Evolutionary conservation across 2,888 invertebrate genomes (phyloP).

Genomic region (Serrognathus titanus): DNA sequence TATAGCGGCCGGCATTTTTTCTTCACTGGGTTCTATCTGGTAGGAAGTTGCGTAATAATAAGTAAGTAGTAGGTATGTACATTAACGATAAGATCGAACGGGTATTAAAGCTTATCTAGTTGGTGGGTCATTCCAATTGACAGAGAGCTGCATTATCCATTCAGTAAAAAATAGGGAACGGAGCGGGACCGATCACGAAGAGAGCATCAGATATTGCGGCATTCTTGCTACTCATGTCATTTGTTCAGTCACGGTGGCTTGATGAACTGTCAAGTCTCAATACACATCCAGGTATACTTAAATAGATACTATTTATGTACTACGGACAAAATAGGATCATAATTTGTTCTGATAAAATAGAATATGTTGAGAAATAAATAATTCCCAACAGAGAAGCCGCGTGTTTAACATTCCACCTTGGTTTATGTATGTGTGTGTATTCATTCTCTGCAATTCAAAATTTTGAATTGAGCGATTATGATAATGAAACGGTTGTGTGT

Average conservation of each 20-base stretch:
- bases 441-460: too few species aligned
- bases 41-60: constrained; percentile 1
- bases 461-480: too few species aligned
- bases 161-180: constrained; percentile 2
- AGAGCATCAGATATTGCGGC: constrained; percentile 1
- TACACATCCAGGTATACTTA: neutral
- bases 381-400: too few species aligned
- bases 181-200: constrained; percentile 4
- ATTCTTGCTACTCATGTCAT: constrained; percentile 5
- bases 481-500: too few species aligned
- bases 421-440: neutral
- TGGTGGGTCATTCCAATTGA: constrained; percentile 7
- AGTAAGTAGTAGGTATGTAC: neutral
- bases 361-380: too few species aligned
- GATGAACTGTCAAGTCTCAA: constrained; percentile 9
- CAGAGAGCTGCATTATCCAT: constrained; percentile 3
- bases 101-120: neutral
- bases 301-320: constrained; percentile 1
- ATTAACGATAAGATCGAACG: neutral
- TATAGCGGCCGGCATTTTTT: neutral
- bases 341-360: neutral
- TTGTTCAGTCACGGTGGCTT: constrained; percentile 11
- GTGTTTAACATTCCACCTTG: too few species aligned
- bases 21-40: neutral
- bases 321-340: constrained; percentile 1